phyloP scores from a whole-genome alignment of 2,888 invertebrate genomes.

The Micoletzkya japonica region DNA sequence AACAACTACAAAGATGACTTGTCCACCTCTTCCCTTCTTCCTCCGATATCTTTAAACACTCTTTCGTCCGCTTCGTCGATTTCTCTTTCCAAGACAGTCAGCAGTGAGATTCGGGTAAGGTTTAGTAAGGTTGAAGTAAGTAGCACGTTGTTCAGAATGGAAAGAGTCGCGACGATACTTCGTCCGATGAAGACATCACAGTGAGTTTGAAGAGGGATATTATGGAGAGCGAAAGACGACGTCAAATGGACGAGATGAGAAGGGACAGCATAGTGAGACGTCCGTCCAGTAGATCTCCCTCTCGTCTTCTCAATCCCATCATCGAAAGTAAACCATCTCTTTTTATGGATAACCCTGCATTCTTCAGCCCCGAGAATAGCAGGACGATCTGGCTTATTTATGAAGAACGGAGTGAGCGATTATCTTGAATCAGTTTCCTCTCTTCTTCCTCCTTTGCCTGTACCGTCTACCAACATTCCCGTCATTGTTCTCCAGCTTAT shows the following conservation, averaged over 20 bases:
- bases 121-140: background rate
- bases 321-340: conserved; percentile 28
- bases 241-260: background rate
- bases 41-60: no score
- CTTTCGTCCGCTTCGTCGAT: no score
- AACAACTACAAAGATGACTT: no score
- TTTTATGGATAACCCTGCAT: background rate
- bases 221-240: background rate
- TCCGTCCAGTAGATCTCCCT: conserved; percentile 10
- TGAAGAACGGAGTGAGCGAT: background rate
- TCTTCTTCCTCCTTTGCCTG: background rate
- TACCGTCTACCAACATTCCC: conserved; percentile 31
- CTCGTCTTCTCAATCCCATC: conserved; percentile 39
- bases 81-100: background rate
- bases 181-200: conserved; percentile 5
- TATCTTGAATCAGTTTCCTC: background rate
- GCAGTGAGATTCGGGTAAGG: background rate
- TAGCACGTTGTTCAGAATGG: background rate
- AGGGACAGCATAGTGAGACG: background rate
- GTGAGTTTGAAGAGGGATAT: conserved; percentile 1
- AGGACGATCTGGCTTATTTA: conserved; percentile 14
- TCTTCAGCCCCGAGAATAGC: background rate
- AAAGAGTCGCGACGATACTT: background rate
- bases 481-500: conserved; percentile 50
- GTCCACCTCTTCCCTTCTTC: no score